Evolutionary conservation across 2,113 vertebrate species (phyloP), one percentile per base, ranked within the genome.

Genomic region (Tamias sibiricus): DNA sequence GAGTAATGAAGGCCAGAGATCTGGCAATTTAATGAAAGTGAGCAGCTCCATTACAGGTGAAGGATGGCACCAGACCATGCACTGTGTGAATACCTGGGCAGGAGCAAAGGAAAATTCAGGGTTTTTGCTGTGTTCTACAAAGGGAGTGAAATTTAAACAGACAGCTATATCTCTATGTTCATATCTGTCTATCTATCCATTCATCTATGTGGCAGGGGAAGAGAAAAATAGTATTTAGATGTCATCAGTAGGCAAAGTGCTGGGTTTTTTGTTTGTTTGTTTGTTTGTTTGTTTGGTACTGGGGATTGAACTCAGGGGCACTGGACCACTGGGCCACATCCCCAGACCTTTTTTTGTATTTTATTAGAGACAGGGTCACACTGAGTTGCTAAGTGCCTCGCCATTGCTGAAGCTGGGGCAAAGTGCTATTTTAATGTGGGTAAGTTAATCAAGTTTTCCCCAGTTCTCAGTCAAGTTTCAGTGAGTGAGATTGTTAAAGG

Each of bases 1-100:
- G 91, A 79, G 64, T 96, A 93, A 91, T 16, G 80, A 93, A 89
- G 90, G 90, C 87, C 94, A 75, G 49, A 3, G 87, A 84, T 89
- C 95, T 72, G 13, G 66, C 4, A 19, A 59, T 76, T 90, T 90
- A 95, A 74, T 71, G 49, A 66, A 94, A 81, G 80, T 2, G 20
- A 95, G n/a, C 54, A 62, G 35, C 54, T 81, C 26, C 9, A 35
- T 44, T 37, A 40, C 32, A 66, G 75, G 47, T 8, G 52, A 42
- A 86, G 52, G n/a, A 7, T 0, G 2, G 44, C 13, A 9, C 2
- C 0, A 1, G 0, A 35, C 49, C 19, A 0, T 17, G 0, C 9
- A 52, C 24, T 11, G 12, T 8, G 8, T 71, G 35, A 69, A 20
- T 14, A 69, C 2, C 32, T 16, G 62, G 84, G 32, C 81, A 92